Conservation (phyloP, 2,888 invertebrate species). For the Synergus laeviventris region DNA sequence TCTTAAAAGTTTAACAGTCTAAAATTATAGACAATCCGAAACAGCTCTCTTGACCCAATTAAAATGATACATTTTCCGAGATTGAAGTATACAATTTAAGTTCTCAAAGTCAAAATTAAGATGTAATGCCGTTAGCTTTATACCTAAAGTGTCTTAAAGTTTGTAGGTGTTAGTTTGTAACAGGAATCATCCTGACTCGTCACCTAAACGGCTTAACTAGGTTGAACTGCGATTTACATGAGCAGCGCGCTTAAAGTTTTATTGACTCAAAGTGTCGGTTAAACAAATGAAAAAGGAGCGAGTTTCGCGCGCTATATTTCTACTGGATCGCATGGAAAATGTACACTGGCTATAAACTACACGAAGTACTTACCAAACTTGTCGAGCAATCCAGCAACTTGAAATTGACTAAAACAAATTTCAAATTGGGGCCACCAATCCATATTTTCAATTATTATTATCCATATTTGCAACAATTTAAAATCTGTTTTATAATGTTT, state of each 20-base stretch:
- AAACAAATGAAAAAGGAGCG: conserved; percentile 32
- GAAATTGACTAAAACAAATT: neutral
- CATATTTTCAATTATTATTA: neutral
- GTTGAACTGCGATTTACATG: conserved; percentile 27
- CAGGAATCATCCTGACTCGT: conserved; percentile 14
- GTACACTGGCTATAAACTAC: conserved; percentile 17
- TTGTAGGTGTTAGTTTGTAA: conserved; percentile 14
- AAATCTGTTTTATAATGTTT: no score
- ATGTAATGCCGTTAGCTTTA: neutral
- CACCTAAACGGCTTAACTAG: conserved; percentile 32
- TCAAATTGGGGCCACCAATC: neutral
- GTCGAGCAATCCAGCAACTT: neutral
- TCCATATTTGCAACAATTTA: no score
- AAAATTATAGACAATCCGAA: neutral
- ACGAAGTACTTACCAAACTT: conserved; percentile 15
- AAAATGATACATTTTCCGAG: neutral
- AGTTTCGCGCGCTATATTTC: conserved; percentile 6
- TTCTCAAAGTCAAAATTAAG: neutral
- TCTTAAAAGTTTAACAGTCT: conserved; percentile 9
- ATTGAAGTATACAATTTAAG: neutral
- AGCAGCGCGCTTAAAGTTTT: conserved; percentile 35
- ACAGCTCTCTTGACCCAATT: neutral
- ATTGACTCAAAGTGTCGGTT: conserved; percentile 32
- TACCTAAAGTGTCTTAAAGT: neutral
- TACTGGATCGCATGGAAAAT: conserved; percentile 27